These are phyloP conservation scores for Nesidiocoris tenuis DNA, from an alignment of 2,888 invertebrate genomes.

Conservation along the genomic window DNA sequence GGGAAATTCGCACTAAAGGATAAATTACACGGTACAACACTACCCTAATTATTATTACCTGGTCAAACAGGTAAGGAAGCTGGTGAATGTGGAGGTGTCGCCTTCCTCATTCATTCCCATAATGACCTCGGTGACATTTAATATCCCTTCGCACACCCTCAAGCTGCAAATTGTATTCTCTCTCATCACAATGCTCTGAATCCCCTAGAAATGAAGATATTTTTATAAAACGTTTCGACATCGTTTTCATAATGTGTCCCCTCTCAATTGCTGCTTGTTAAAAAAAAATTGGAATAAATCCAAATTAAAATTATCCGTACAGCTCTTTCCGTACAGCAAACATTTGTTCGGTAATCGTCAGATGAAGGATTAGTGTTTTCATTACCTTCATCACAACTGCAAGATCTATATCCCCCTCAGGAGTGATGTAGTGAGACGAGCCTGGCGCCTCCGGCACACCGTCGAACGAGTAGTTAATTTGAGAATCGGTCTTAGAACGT, in stretches of 20 bases:
- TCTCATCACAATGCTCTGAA: slow-evolving; percentile 81
- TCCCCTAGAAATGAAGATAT: slow-evolving; percentile 61
- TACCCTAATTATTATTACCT: no score
- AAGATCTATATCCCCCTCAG: slow-evolving; percentile 90
- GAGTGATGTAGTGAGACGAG: slow-evolving; percentile 87
- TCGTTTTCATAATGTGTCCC: not conserved
- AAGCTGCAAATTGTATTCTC: slow-evolving; percentile 81
- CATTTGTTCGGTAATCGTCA: no score
- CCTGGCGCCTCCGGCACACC: slow-evolving; percentile 87
- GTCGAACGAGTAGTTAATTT: slow-evolving; percentile 82
- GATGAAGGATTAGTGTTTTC: no score
- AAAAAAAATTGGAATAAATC: no score
- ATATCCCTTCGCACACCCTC: slow-evolving; percentile 86
- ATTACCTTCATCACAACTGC: slow-evolving; percentile 79
- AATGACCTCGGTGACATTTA: slow-evolving; percentile 87
- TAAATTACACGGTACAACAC: no score
- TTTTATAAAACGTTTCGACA: no score
- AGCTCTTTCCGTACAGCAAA: no score
- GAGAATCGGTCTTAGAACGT: slow-evolving; percentile 88
- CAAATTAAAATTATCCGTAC: no score
- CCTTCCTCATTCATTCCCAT: slow-evolving; percentile 66
- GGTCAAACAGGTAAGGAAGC: slow-evolving; percentile 48
- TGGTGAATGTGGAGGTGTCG: slow-evolving; percentile 53
- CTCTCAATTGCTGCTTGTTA: no score
- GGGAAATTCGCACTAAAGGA: no score